Base-by-base conservation (phyloP, 2,113 vertebrate species). In the Pithys albifrons region DNA sequence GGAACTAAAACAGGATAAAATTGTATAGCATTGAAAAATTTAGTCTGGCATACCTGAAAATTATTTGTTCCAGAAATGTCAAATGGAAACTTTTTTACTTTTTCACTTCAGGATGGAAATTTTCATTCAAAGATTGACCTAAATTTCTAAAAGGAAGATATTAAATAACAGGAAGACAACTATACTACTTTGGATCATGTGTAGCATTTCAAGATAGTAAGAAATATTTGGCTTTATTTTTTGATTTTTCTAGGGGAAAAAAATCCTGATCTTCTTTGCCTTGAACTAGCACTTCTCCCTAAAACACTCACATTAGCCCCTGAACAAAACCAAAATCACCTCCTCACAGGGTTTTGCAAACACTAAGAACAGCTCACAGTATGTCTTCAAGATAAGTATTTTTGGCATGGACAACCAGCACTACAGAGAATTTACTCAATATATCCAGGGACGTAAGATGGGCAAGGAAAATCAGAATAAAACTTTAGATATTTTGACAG, bases 11-110 rank as follows among this genome's bases (percentile, higher is more conserved):
- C 27, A 69, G 25, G 29, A 15, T 27, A 74, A 66, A 55, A 75
- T 52, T 28, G 1, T 43, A 51, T 23, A 91, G 35, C 19, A 10
- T 12, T 66, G 35, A 75, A 89, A 72, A 86, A 46, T 93, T 92
- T 61, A 65, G 28, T 49, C 57, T 89, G 76, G 45, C 33, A 84
- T 61, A 49, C 33, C 24, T 6, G 1, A 64, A 94, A 95, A 81
- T 75, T 59, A 43, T 81, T 91, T 91, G 57, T 80, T 94, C 86
- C 73, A 89, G 65, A 95, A 95, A 71, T 25, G 33, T 74, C 83
- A 89, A 51, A 69, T 62, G 72, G 78, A 93, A 92, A 92, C 12
- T 23, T 88, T 70, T 37, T 46, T 12, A 33, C 48, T 85, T 92
- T 75, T 79, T 55, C 25, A 91, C 19, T 84, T 91, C 45, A 57